Evolutionary conservation across 2,113 vertebrate genomes (phyloP), one percentile per base, ranked within the genome.

Genomic region (Hippopotamus amphibius): DNA sequence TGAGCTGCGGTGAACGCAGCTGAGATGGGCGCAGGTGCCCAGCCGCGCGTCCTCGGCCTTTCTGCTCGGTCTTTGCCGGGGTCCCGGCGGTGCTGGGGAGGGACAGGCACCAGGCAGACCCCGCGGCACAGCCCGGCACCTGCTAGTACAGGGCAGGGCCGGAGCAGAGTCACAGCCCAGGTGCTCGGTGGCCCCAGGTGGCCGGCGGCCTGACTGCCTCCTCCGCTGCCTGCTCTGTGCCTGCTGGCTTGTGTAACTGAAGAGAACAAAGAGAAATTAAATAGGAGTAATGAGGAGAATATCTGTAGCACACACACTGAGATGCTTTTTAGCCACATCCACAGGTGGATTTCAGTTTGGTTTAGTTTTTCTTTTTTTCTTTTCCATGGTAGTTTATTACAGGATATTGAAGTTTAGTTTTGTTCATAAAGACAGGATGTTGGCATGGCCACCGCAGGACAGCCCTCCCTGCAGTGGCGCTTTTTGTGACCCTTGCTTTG

Each of bases 401-500:
- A 2, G 71, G 74, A 21, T 0, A 7, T 5, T 48, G 72, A 63
- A 2, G 65, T 28, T 72, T 5, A 53, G 65, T 69, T 93, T 76
- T 28, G 13, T 17, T 37, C 30, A 9, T n/a, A 15, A 61, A 69
- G 68, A 65, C 5, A 5, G 17, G 68, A 21, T 3, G 9, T 61
- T 30, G 3, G 72, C 5, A 6, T 1, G 21, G 83, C 28, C 3
- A 0, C 7, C 0, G 24, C 33, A 7, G 71, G 12, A 6, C 2
- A 3, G 26, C 11, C 1, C 7, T 68, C 63, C 33, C 74, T 26
- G 11, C 28, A 0, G 4, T 12, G 76, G 1, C 0, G 0, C 24
- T 21, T 53, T 14, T 72, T 37, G 53, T 26, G 33, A 48, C 10
- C 7, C 24, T 22, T 3, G 3, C 26, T n/a, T 24, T 30, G 53